These are phyloP conservation scores for Meloidogyne hapla DNA, from an alignment of 1,140 invertebrate species.

Conservation along the genomic window DNA sequence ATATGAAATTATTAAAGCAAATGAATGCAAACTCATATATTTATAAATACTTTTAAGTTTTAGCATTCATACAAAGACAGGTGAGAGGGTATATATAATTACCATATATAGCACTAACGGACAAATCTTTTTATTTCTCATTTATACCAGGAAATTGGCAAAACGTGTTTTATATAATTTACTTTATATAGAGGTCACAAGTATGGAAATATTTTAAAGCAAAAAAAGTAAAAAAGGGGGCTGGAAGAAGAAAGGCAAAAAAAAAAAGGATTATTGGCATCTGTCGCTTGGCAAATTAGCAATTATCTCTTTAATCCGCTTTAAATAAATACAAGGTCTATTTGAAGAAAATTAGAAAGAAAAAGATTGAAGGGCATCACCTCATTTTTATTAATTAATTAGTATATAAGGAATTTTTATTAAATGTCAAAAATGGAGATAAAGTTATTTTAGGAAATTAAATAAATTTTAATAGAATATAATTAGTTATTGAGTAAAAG, in stretches of 20 bases:
- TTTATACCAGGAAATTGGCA: background rate
- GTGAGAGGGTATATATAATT: background rate
- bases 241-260: background rate
- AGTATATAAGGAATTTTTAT: background rate
- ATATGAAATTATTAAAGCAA: background rate
- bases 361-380: background rate
- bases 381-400: background rate
- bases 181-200: background rate
- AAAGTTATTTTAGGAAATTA: background rate
- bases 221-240: background rate
- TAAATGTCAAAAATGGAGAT: background rate
- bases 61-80: background rate
- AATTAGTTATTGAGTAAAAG: too few species aligned
- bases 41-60: background rate
- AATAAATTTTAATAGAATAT: too few species aligned
- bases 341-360: background rate
- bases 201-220: background rate
- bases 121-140: background rate
- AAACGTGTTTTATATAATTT: background rate
- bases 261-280: background rate
- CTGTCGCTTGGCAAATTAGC: slow-evolving; percentile 2
- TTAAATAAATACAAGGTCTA: background rate
- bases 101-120: background rate
- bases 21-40: background rate
- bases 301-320: background rate